A percentile compares a stretch with the other conserved stretches of the same genome.
Conservation (phyloP, 2,888 invertebrate species). For the Ditula angustiorana region DNA sequence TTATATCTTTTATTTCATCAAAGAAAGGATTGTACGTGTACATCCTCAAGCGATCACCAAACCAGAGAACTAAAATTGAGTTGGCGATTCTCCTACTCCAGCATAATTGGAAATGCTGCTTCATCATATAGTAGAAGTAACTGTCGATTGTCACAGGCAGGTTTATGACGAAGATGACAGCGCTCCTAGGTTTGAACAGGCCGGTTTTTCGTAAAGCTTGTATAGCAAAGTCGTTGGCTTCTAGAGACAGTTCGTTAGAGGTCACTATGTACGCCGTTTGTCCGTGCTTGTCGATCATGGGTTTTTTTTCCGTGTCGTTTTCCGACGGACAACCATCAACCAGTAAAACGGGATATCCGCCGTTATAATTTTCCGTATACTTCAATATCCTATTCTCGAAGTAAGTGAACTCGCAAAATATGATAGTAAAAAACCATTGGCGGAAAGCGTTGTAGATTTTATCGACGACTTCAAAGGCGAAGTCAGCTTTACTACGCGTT, state of each 20-base stretch:
- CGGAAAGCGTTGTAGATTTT: constrained; percentile 73
- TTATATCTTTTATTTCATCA: constrained; percentile 69
- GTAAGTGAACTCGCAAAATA: constrained; percentile 78
- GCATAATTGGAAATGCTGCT: constrained; percentile 76
- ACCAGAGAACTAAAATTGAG: constrained; percentile 69
- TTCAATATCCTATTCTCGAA: constrained; percentile 77
- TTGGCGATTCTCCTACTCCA: constrained; percentile 84
- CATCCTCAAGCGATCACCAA: constrained; percentile 63
- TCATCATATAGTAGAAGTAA: constrained; percentile 71
- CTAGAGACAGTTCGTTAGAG: constrained; percentile 61
- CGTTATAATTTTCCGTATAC: constrained; percentile 69
- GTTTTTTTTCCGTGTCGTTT: constrained; percentile 65
- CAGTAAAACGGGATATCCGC: constrained; percentile 74
- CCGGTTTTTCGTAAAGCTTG: constrained; percentile 69
- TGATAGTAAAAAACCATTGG: constrained; percentile 78
- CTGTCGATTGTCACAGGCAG: constrained; percentile 60
- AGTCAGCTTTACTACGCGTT: constrained; percentile 61
- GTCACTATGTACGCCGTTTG: constrained; percentile 74
- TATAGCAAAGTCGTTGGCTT: constrained; percentile 66
- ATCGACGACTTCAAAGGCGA: constrained; percentile 68
- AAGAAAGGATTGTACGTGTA: constrained; percentile 83
- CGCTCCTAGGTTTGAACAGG: constrained; percentile 73
- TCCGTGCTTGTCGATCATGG: constrained; percentile 73
- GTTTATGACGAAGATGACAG: constrained; percentile 74
- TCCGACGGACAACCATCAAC: constrained; percentile 69